Conservation (phyloP, 1,140 invertebrate species). For the Glossosoma conforme region DNA sequence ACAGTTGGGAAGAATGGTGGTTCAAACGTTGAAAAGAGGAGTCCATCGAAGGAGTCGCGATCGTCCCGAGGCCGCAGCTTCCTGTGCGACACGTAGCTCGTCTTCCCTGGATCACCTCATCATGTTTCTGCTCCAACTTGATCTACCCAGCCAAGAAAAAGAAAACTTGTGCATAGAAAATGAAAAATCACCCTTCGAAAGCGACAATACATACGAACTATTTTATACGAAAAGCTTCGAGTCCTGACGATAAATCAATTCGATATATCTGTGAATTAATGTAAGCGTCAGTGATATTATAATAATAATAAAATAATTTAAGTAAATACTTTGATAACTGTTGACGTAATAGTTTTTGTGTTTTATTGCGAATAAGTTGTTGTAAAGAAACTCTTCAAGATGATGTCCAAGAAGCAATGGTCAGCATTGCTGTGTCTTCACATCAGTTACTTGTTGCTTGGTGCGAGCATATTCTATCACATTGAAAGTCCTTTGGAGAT, state of each 20-base stretch:
- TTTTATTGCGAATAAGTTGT: too few species aligned
- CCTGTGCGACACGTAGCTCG: not conserved
- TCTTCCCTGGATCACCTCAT: conserved; percentile 15
- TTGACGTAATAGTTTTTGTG: too few species aligned
- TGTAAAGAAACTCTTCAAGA: conserved; percentile 37
- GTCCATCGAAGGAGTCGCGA: not conserved
- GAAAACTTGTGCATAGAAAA: conserved; percentile 9
- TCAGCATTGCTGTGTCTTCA: conserved; percentile 69
- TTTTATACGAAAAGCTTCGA: too few species aligned
- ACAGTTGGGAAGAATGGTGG: conserved; percentile 3
- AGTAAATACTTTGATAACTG: too few species aligned
- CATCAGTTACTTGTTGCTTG: conserved; percentile 68
- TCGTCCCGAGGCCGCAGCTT: not conserved
- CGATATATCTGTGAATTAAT: too few species aligned
- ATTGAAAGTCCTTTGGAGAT: conserved; percentile 67
- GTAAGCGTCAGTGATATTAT: too few species aligned
- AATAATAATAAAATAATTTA: too few species aligned
- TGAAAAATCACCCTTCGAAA: not conserved
- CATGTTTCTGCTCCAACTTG: conserved; percentile 26
- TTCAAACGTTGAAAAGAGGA: not conserved
- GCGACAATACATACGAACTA: too few species aligned
- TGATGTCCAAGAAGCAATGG: conserved; percentile 79
- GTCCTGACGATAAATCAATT: too few species aligned
- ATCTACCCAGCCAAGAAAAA: conserved; percentile 20
- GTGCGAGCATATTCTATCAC: conserved; percentile 71